phyloP scores from a whole-genome alignment of 1,140 invertebrate genomes.

The Apis mellifera region DNA sequence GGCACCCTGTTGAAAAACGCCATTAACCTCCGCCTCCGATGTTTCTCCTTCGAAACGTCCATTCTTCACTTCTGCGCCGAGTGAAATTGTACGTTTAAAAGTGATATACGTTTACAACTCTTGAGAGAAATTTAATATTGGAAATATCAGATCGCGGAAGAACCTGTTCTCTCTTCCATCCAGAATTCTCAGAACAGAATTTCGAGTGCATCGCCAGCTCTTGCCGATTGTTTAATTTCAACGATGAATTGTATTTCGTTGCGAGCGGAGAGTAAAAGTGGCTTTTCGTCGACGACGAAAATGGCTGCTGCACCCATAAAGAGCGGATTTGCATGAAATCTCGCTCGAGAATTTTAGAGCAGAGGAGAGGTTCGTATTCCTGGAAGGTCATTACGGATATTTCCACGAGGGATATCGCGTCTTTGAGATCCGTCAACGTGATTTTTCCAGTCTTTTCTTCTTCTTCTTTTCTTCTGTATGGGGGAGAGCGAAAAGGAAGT shows the following conservation, averaged over 20 bases:
- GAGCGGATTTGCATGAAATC: constrained; percentile 37
- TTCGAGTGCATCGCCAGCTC: too few species aligned
- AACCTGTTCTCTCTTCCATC: too few species aligned
- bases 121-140: too few species aligned
- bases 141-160: too few species aligned
- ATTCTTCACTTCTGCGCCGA: too few species aligned
- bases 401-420: neutral
- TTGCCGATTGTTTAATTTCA: neutral
- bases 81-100: too few species aligned
- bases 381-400: neutral
- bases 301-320: constrained; percentile 22
- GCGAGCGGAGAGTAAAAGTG: neutral
- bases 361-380: neutral
- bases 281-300: constrained; percentile 5
- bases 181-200: too few species aligned
- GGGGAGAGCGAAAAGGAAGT: too few species aligned
- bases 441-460: neutral
- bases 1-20: constrained; percentile 36
- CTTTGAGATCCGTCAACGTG: neutral
- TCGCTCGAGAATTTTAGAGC: constrained; percentile 2
- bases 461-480: too few species aligned
- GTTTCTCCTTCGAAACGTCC: constrained; percentile 24
- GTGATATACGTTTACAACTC: too few species aligned
- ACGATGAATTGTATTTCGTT: constrained; percentile 34
- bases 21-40: constrained; percentile 39